A percentile compares a stretch with the other conserved stretches of the same genome.
Evolutionary conservation across 1,140 invertebrate genomes (phyloP).

Genomic region (Bombus picipes): DNA sequence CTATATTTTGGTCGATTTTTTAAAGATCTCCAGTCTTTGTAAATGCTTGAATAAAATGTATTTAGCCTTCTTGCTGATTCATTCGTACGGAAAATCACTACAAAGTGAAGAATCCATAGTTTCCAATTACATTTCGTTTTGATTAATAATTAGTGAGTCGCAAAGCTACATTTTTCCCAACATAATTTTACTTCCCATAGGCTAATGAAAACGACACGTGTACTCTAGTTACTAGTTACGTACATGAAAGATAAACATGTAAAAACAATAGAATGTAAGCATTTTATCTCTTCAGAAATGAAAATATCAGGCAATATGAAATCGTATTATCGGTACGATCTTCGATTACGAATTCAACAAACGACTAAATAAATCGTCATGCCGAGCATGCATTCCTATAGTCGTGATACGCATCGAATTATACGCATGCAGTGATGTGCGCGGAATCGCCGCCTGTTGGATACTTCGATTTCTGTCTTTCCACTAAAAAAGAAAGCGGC

Average conservation of each 20-base stretch:
- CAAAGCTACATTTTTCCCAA: no score
- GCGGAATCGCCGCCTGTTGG: neutral
- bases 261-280: neutral
- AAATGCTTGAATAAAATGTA: no score
- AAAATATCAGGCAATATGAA: constrained; percentile 10
- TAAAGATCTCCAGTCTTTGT: no score
- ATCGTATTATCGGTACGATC: constrained; percentile 18
- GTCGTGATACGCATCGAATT: constrained; percentile 50
- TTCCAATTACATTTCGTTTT: no score
- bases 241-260: neutral
- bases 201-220: no score
- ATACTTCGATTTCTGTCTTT: neutral
- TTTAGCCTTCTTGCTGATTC: no score
- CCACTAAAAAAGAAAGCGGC: neutral
- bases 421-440: constrained; percentile 33
- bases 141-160: no score
- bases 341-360: constrained; percentile 42
- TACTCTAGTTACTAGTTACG: no score
- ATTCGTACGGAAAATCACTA: no score
- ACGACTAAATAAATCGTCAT: constrained; percentile 44
- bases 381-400: constrained; percentile 43
- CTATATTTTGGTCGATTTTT: no score
- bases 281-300: neutral
- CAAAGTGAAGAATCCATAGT: no score
- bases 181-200: no score